Evolutionary conservation across 2,113 vertebrate species (phyloP), one percentile per base, ranked within the genome.

Genomic region (Lathamus discolor): DNA sequence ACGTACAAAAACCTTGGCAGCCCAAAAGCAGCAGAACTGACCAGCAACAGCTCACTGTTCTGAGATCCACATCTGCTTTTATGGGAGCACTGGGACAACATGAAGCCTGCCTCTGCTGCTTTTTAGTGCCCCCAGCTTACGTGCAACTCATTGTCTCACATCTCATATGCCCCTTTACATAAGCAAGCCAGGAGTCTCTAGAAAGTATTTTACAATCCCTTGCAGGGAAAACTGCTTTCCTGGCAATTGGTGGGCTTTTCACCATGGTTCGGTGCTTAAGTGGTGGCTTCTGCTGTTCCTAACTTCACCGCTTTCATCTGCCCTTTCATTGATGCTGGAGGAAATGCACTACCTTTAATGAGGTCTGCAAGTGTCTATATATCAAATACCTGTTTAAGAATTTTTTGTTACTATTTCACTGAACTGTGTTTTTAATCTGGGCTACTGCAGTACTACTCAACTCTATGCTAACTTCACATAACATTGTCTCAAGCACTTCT

Each of bases 41-140:
- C 27, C 6, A 66, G 55, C 44, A 63, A 78, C 37, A 92, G 48
- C 48, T 78, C 24, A 24, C 43, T 93, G 57, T 70, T 95, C 82
- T 10, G 37, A 92, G 83, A 92, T 10, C 29, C 73, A 33, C 90
- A 74, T 64, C 19, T 25, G 61, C 52, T 89, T 78, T 86, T 57
- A 86, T 0, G 0, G 54, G 61, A 57, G 22, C 0, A 0, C 31
- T 49, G 49, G 11, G 27, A 54, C 7, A 22, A 67, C 27, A 44
- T 0, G 1, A 64, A 69, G 29, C 51, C 82, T 54, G 17, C n/a
- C 17, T 43, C 49, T 69, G 49, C 27, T 83, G 68, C 62, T 49
- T 69, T 74, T 75, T 37, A 86, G 62, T 59, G 72, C 7, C 37
- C 24, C 28, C 55, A 51, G 39, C 7, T 85, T 68, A 27, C 9